Evolutionary conservation across 2,888 invertebrate genomes (phyloP).

Genomic region (Brassicogethes aeneus): DNA sequence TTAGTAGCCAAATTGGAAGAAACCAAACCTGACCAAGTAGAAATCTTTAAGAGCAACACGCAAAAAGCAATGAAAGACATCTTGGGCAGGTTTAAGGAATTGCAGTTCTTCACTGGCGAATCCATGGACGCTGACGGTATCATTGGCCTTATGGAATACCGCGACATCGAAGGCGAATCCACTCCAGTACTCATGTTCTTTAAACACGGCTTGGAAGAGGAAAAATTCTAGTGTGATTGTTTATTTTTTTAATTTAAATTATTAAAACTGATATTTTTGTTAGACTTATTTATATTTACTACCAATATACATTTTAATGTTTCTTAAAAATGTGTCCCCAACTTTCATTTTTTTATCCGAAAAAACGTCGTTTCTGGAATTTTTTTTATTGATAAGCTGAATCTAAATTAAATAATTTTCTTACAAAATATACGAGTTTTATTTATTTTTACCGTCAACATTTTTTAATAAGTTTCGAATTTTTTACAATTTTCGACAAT

Average conservation of each 20-base stretch:
- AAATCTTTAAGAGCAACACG: slow-evolving; percentile 83
- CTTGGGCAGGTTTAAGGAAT: slow-evolving; percentile 80
- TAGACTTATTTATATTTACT: background rate
- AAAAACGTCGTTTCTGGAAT: no score
- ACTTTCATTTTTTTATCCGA: no score
- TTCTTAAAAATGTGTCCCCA: no score
- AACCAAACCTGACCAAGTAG: slow-evolving; percentile 73
- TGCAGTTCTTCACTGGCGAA: slow-evolving; percentile 88
- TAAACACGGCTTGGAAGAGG: slow-evolving; percentile 91
- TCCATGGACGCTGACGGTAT: slow-evolving; percentile 90
- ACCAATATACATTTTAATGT: background rate
- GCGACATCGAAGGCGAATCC: slow-evolving; percentile 74
- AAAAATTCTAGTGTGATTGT: slow-evolving; percentile 68
- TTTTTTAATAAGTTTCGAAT: no score
- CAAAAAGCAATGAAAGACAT: slow-evolving; percentile 91
- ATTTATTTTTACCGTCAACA: no score
- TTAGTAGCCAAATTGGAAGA: slow-evolving; percentile 75
- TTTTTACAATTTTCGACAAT: no score
- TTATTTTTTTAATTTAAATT: slow-evolving; percentile 12
- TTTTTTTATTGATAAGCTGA: no score
- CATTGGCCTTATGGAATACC: slow-evolving; percentile 90
- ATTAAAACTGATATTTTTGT: slow-evolving; percentile 6
- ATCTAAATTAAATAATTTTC: no score
- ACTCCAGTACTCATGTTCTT: slow-evolving; percentile 91
- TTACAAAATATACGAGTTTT: no score